A percentile compares a stretch with the other conserved stretches of the same genome.
phyloP scores from a whole-genome alignment of 2,797 vertebrate species.

The Alectoris magna region DNA sequence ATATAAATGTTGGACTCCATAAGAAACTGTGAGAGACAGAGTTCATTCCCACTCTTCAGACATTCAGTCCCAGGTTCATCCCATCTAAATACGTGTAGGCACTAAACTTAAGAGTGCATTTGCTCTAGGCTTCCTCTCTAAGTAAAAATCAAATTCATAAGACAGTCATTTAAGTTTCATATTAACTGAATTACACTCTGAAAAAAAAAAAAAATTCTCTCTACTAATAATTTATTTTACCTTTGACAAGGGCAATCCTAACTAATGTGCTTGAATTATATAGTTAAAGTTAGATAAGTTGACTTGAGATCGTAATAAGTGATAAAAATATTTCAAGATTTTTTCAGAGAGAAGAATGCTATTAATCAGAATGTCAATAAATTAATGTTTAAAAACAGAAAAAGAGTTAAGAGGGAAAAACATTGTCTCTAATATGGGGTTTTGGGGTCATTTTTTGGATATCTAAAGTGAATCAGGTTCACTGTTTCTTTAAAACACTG shows the following conservation, averaged over 20 bases:
- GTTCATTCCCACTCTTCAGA: neutral
- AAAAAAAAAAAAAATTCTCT: neutral
- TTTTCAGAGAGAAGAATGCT: neutral
- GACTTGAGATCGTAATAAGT: neutral
- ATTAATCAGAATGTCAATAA: neutral
- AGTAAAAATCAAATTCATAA: neutral
- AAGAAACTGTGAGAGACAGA: neutral
- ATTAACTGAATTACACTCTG: neutral
- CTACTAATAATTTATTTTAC: neutral
- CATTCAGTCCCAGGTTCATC: neutral
- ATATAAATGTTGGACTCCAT: neutral
- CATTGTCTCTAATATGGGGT: fast-evolving
- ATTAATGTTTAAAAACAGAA: neutral
- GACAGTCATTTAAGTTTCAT: neutral
- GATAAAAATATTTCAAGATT: neutral
- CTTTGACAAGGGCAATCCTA: neutral
- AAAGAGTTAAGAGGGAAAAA: neutral
- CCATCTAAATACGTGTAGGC: neutral
- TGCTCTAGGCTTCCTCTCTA: neutral
- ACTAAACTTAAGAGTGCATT: neutral
- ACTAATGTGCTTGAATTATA: neutral
- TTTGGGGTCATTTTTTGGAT: neutral
- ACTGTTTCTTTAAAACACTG: neutral
- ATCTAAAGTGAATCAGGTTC: neutral
- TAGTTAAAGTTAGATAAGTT: neutral